Percentiles rank a stretch among this genome's conserved stretches.
Conservation (phyloP, 2,113 vertebrate species). For the Deroptyus accipitrinus region DNA sequence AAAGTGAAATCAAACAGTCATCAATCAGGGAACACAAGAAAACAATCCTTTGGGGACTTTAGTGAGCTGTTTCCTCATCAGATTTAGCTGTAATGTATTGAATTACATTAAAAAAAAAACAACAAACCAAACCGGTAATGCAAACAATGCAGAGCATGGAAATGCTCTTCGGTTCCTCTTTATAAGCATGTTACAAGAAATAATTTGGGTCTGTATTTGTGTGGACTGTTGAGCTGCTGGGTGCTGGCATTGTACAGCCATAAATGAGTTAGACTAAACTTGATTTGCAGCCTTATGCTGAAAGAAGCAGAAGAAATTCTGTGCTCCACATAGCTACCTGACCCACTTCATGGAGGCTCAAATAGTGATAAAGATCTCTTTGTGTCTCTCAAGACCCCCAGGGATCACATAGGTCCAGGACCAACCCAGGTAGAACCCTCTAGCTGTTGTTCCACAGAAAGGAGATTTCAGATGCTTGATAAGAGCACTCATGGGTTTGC, state of each 20-base stretch:
- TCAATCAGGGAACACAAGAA: constrained; percentile 33
- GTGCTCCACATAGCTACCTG: background rate
- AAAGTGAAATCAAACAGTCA: constrained; percentile 29
- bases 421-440: background rate
- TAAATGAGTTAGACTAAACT: constrained; percentile 20
- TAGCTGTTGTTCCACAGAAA: background rate
- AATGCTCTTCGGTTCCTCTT: constrained; percentile 45
- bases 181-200: constrained; percentile 26
- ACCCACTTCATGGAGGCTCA: background rate
- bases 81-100: constrained; percentile 38
- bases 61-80: constrained; percentile 58
- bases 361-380: background rate
- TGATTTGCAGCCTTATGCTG: background rate
- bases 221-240: background rate
- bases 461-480: background rate
- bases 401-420: background rate
- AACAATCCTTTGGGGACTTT: background rate
- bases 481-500: fast-evolving
- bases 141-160: constrained; percentile 13
- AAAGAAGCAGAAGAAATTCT: background rate
- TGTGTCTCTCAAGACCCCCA: background rate
- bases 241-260: background rate
- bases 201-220: constrained; percentile 45
- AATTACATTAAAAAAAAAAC: background rate
- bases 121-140: background rate